phyloP scores from a whole-genome alignment of 2,888 invertebrate genomes.

The Rugalucina vietnamica region DNA sequence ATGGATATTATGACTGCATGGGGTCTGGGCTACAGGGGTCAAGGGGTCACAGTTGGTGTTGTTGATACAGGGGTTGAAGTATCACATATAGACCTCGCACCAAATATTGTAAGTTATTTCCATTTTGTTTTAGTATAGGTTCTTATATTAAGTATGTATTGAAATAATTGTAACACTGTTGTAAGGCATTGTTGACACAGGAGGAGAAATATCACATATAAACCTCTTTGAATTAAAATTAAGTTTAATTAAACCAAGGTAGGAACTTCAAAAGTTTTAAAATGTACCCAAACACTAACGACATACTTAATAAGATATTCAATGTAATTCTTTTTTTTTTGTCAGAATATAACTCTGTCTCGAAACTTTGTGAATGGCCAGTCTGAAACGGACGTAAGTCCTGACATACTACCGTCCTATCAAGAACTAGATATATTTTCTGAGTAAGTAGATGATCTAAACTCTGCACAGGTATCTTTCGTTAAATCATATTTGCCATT shows the following conservation, averaged over 20 bases:
- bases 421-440: not conserved
- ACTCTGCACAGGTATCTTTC: too few relatives aligned
- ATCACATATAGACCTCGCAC: not conserved
- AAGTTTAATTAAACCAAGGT: too few relatives aligned
- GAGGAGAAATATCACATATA: too few relatives aligned
- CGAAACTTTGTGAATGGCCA: not conserved
- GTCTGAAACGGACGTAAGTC: not conserved
- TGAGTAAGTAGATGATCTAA: not conserved
- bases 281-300: too few relatives aligned
- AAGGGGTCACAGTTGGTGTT: not conserved
- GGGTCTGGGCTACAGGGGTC: not conserved
- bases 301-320: too few relatives aligned
- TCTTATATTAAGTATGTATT: too few relatives aligned
- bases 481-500: too few relatives aligned
- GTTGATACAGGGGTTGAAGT: not conserved
- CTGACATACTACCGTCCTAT: not conserved
- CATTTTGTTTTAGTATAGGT: too few relatives aligned
- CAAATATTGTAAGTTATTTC: not conserved
- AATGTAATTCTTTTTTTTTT: not conserved
- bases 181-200: too few relatives aligned
- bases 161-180: too few relatives aligned
- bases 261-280: too few relatives aligned
- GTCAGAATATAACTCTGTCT: not conserved
- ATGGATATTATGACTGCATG: not conserved
- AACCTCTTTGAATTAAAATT: too few relatives aligned